Percentiles rank a stretch among this genome's conserved stretches.
phyloP scores from a whole-genome alignment of 2,888 invertebrate genomes.

The Escarpia spicata region DNA sequence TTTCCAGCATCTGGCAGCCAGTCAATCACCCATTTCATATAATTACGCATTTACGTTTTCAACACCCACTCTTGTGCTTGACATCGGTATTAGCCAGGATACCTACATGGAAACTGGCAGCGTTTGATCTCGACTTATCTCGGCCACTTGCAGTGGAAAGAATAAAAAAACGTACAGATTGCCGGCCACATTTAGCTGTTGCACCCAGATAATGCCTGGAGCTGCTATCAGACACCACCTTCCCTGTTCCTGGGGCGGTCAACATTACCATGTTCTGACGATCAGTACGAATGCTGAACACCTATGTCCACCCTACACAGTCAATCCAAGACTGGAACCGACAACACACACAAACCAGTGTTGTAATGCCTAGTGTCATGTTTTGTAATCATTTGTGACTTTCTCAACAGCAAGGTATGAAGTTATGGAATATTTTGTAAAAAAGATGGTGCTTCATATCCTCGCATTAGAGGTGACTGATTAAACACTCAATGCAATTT shows the following conservation, averaged over 20 bases:
- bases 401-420: too few species aligned
- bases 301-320: neutral
- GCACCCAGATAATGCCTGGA: neutral
- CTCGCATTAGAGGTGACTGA: too few species aligned
- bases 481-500: too few species aligned
- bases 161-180: neutral
- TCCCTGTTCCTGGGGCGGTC: neutral
- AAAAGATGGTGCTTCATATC: too few species aligned
- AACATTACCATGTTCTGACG: neutral
- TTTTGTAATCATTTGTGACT: too few species aligned
- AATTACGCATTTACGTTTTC: neutral
- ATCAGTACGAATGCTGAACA: neutral
- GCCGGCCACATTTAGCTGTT: neutral
- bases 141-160: neutral
- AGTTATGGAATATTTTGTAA: too few species aligned
- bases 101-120: neutral
- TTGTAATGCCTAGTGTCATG: too few species aligned
- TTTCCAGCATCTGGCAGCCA: neutral
- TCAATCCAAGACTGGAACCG: too few species aligned
- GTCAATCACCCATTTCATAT: slow-evolving; percentile 12
- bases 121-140: neutral
- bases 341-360: too few species aligned
- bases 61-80: neutral
- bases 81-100: neutral
- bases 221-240: neutral